Base-by-base conservation (phyloP, 2,888 invertebrate genomes). In the Brachyptera putata region DNA sequence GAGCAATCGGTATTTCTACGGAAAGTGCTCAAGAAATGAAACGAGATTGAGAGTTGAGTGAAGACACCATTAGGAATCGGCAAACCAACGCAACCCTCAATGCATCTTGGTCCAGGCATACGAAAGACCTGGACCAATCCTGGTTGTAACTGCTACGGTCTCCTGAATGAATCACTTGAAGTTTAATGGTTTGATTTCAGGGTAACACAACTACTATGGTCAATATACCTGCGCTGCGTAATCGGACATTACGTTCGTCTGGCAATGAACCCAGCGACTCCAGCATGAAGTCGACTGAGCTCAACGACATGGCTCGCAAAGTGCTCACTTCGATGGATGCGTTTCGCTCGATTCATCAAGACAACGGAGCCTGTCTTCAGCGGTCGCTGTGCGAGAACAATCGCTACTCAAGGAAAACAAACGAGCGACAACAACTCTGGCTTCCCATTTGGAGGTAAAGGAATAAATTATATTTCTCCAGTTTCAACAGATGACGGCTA, bases 401-500 rank as follows among this genome's bases (percentile, higher is more conserved):
- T 69, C 82, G 78, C 66, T 79, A 77, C 66, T 84, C 85, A 0
- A 79, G 83, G 61, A 73, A 72, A 22, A 70, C 82, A 56, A 70
- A 72, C 0, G 81, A 81, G 60, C 77, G 76, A 7, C 82, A 81
- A 61, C 82, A 81, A 70, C 80, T 86, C 66, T 86, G 87, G 84
- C 74, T 88, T 60, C 87, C 89, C 0, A 77, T 89, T 63, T 89
- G 87, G 86, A 85, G 88, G 89, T 88, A 77, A 75, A 75, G 75
- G 1, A 16, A n/a, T n/a, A n/a, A n/a, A n/a, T n/a, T n/a, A n/a
- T n/a, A n/a, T n/a, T n/a, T n/a, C n/a, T n/a, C n/a, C n/a, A n/a
- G n/a, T n/a, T n/a, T n/a, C n/a, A n/a, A n/a, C n/a, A n/a, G n/a
- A n/a, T n/a, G n/a, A n/a, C n/a, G n/a, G n/a, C n/a, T n/a, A n/a